Evolutionary conservation across 1,140 invertebrate species (phyloP).

Genomic region (Leucophenga varia): DNA sequence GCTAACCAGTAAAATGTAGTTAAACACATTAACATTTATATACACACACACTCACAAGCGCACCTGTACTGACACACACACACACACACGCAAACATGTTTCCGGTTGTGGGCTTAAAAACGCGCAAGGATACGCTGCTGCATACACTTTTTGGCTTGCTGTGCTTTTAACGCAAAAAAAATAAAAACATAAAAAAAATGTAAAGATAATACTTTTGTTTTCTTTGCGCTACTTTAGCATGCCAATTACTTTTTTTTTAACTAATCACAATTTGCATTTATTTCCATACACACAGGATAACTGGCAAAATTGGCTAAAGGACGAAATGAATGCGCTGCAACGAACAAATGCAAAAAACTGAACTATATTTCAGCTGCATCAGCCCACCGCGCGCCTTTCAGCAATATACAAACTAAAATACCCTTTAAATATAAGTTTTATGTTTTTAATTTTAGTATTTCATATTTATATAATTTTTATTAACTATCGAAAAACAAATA

Average conservation of each 20-base stretch:
- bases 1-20: not conserved
- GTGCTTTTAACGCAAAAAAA: no score
- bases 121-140: no score
- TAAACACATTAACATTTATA: conserved; percentile 11
- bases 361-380: conserved; percentile 31
- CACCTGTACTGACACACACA: no score
- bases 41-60: conserved; percentile 8
- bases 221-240: no score
- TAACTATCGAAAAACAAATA: conserved; percentile 27
- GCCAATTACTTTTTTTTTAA: no score
- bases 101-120: no score
- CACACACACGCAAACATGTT: no score
- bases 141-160: no score
- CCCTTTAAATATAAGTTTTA: conserved; percentile 36
- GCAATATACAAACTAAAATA: conserved; percentile 29
- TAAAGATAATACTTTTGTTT: no score
- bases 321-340: conserved; percentile 46
- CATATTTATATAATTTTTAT: conserved; percentile 17
- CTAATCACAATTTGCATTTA: no score
- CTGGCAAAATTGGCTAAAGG: conserved; percentile 49
- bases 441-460: conserved; percentile 37
- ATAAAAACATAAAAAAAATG: no score
- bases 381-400: not conserved
- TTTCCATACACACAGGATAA: conserved; percentile 47
- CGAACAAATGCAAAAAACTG: conserved; percentile 43